Base-by-base conservation (phyloP, 2,888 invertebrate genomes). In the Orthonevra nobilis region DNA sequence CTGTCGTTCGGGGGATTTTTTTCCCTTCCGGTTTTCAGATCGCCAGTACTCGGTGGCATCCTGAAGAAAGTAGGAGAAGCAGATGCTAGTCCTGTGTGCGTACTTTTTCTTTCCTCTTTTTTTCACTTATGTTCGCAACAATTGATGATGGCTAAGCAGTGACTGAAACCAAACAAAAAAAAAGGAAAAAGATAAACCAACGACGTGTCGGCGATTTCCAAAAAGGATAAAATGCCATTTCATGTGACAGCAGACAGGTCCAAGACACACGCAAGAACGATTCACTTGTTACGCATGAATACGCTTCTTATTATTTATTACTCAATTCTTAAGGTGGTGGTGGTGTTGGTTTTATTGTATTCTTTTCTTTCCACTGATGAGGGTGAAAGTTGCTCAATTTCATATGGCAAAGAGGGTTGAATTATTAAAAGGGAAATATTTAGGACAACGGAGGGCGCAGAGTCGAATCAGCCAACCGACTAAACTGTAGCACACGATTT, bases 221-320 rank as follows among this genome's bases (percentile, higher is more conserved):
- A 70, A 32, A 66, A 54, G 64, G 54, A 48, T 52, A 44, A 32
- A 28, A 17, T 46, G 56, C 56, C 12, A 28, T 77, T 72, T 72
- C 64, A 60, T 60, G 64, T 77, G 77, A 77, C 77, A 77, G 77
- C 34, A 63, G 63, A 77, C 64, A 77, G 75, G 75, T 58, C 50
- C 20, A 20, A 17, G 28, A 68, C 26, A n/a, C 48, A 50, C 23
- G 38, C 52, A 50, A 23, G n/a, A 58, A 63, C 17, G 64, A 73
- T 73, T 79, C 79, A 79, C 79, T 79, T 79, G 73, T 68, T 73
- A 73, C 79, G 73, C 79, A 79, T 79, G 79, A 73, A 73, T 79
- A 73, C 73, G 60, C 28, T 68, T 40, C 54, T 79, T 73, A 79
- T 79, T 79, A 79, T 73, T 79, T 73, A 79, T 73, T 68, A 48